Evolutionary conservation across 30 jellyfish, hydroid and myxozoan genomes (phyloP).

Genomic region (Mastigias papua): DNA sequence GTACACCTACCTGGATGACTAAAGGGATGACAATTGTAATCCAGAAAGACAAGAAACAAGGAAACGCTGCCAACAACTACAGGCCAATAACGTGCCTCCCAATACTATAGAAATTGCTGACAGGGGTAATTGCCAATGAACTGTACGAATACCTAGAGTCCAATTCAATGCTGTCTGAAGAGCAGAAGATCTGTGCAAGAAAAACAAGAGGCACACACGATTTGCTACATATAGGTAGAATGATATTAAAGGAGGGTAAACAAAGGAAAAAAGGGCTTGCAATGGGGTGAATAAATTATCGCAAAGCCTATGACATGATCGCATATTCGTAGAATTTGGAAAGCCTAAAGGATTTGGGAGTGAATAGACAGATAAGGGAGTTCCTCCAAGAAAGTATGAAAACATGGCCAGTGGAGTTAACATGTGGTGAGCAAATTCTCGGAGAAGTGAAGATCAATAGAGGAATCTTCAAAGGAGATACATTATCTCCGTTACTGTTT

Average conservation of each 20-base stretch:
- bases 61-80: conserved; percentile 26
- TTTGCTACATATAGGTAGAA: conserved; percentile 22
- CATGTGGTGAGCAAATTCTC: conserved; percentile 2
- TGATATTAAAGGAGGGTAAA: conserved; percentile 17
- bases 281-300: conserved; percentile 36
- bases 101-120: conserved; percentile 7
- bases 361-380: neutral
- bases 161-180: neutral
- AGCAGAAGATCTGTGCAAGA: conserved; percentile 26
- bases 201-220: conserved; percentile 19
- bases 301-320: conserved; percentile 48
- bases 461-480: conserved; percentile 38
- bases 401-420: conserved; percentile 9
- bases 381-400: conserved; percentile 29
- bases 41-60: conserved; percentile 26
- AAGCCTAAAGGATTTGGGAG: conserved; percentile 9
- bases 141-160: conserved; percentile 5
- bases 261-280: conserved; percentile 8
- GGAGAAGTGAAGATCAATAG: conserved; percentile 13
- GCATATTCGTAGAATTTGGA: conserved; percentile 28
- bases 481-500: conserved; percentile 22
- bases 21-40: conserved; percentile 9
- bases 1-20: conserved; percentile 38
- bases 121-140: conserved; percentile 22
- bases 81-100: conserved; percentile 55